phyloP scores from a whole-genome alignment of 2,113 vertebrate genomes.

The Lagopus muta region DNA sequence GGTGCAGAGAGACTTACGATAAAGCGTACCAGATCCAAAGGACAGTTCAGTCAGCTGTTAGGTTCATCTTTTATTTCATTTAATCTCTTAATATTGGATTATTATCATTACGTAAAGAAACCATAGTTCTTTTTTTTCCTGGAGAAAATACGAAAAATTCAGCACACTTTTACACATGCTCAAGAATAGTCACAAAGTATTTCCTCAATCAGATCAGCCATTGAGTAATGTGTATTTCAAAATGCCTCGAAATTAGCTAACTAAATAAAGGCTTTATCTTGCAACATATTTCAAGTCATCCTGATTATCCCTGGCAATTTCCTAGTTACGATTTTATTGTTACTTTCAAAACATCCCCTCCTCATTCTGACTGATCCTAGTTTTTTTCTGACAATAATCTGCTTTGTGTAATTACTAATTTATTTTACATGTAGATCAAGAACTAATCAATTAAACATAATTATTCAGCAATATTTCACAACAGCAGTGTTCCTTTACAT shows the following conservation, averaged over 20 bases:
- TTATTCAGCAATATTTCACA: background rate
- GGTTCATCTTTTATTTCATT: background rate
- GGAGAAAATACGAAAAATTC: background rate
- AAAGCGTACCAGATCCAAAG: background rate
- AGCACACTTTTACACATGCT: background rate
- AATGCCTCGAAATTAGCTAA: conserved; percentile 21
- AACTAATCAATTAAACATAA: conserved; percentile 2
- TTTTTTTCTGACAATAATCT: background rate
- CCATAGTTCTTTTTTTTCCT: background rate
- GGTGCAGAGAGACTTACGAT: background rate
- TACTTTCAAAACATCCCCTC: background rate
- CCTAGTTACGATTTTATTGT: background rate
- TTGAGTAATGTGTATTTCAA: conserved; percentile 22
- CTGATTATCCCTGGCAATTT: background rate
- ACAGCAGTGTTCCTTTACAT: background rate
- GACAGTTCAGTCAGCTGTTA: background rate
- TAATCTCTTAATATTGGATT: background rate
- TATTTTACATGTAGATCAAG: background rate
- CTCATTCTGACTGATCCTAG: background rate
- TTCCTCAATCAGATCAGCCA: conserved; percentile 13
- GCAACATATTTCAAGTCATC: background rate
- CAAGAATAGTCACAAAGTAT: background rate
- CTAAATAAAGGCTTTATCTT: conserved; percentile 28
- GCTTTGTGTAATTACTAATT: background rate
- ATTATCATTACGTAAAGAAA: background rate